Percentiles rank a stretch among this genome's conserved stretches.
phyloP scores from a whole-genome alignment of 1,140 invertebrate species.

The Propsilocerus akamusi region DNA sequence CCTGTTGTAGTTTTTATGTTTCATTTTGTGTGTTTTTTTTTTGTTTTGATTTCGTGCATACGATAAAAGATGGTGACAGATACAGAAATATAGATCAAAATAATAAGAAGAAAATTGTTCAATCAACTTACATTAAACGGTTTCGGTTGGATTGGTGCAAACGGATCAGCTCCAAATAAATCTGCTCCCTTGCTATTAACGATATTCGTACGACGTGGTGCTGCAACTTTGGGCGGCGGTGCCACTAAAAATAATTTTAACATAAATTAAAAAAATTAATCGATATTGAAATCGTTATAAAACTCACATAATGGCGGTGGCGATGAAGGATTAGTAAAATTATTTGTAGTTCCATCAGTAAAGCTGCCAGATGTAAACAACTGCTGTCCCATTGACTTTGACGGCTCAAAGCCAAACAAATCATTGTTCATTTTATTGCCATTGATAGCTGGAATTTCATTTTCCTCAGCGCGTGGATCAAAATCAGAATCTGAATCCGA shows the following conservation, averaged over 20 bases:
- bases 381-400: constrained; percentile 20
- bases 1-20: constrained; percentile 1
- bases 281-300: background rate
- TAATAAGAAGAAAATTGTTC: background rate
- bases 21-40: background rate
- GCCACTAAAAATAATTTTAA: constrained; percentile 37
- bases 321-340: constrained; percentile 9
- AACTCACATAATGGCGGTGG: constrained; percentile 44
- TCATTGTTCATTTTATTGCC: constrained; percentile 19
- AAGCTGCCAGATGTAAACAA: constrained; percentile 11
- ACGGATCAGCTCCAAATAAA: constrained; percentile 46
- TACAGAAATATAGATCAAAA: background rate
- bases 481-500: constrained; percentile 61
- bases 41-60: background rate
- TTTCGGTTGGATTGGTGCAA: constrained; percentile 23
- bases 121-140: constrained; percentile 16
- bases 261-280: background rate
- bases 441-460: constrained; percentile 23
- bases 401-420: constrained; percentile 20
- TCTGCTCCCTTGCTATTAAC: constrained; percentile 34
- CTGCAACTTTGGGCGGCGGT: constrained; percentile 52
- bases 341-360: constrained; percentile 21
- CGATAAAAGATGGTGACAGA: background rate
- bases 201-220: constrained; percentile 23
- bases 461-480: constrained; percentile 54